Evolutionary conservation across 2,113 vertebrate genomes (phyloP), one percentile per base, ranked within the genome.

Genomic region (Albula goreensis): DNA sequence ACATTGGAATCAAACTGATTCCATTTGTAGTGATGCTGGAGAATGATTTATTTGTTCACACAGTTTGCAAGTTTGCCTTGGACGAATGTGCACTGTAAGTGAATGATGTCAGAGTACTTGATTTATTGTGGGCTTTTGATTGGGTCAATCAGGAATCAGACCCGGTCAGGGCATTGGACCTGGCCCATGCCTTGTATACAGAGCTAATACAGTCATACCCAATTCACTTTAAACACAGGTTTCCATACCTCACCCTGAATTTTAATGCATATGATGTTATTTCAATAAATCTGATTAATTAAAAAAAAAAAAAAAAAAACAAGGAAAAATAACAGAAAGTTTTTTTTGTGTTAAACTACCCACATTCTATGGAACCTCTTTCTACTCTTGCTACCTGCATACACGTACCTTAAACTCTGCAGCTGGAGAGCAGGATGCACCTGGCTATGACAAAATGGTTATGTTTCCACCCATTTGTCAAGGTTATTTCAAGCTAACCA

Each of bases 251-350:
- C 60, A 66, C 60, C 19, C 60, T 22, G 17, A 19, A 19, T 3
- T 19, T 66, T 66, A 19, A 22, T 66, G 60, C 57, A 4, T 60
- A 15, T 60, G 12, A 60, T 60, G 12, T 10, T 60, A 60, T 15
- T 60, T 11, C 57, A 60, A 60, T 12, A 15, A 60, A 60, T 60
- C 17, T 15, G 57, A 66, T 66, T 66, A 15, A 66, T 66, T 89
- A 89, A 91, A 92, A 85, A 87, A 89, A 85, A 90, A 93, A 92
- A 92, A 90, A 94, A 93, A 93, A 82, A 93, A 90, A 90, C 91
- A 85, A 41, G 31, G 31, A 41, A 41, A 41, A 41, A 41, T 41
- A 41, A 41, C 31, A 41, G 31, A 41, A 41, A 1, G 31, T 41
- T 41, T 41, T 41, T 41, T 41, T 41, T 41, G 31, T 41, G 31